Conservation (phyloP, 2,888 invertebrate genomes). For the Glaucopsyche alexis region DNA sequence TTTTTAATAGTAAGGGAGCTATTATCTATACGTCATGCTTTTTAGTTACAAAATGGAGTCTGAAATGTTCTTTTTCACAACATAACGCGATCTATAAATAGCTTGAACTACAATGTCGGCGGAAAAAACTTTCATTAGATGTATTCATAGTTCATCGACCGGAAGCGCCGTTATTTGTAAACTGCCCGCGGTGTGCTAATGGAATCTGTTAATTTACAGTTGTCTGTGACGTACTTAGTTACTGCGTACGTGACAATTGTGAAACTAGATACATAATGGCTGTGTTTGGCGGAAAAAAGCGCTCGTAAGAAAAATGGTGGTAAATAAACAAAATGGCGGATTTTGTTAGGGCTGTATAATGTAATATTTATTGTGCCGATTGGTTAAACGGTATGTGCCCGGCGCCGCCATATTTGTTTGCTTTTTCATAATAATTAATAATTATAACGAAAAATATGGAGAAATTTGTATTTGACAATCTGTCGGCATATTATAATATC, state of each 20-base stretch:
- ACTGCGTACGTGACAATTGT: background rate
- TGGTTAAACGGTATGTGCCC: too few relatives aligned
- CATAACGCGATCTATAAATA: background rate
- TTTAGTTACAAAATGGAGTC: background rate
- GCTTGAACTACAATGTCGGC: background rate
- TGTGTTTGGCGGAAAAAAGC: background rate
- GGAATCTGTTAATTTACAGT: slow-evolving; percentile 7
- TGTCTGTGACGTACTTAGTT: background rate
- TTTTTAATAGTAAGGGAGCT: too few relatives aligned
- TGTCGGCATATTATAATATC: too few relatives aligned
- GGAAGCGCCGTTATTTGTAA: slow-evolving; percentile 28
- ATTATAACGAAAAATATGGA: too few relatives aligned
- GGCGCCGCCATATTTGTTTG: too few relatives aligned
- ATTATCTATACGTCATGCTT: too few relatives aligned
- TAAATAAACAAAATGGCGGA: too few relatives aligned
- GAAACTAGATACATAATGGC: slow-evolving; percentile 3
- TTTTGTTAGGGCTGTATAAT: too few relatives aligned
- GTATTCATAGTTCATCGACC: slow-evolving; percentile 35
- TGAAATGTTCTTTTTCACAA: background rate
- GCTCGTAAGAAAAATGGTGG: too few relatives aligned
- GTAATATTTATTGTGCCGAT: too few relatives aligned
- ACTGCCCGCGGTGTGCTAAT: slow-evolving; percentile 18
- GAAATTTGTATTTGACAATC: too few relatives aligned
- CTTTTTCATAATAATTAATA: too few relatives aligned
- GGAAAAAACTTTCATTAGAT: slow-evolving; percentile 24